Evolutionary conservation across 1,140 invertebrate genomes (phyloP).

Genomic region (Bombus soroeensis): DNA sequence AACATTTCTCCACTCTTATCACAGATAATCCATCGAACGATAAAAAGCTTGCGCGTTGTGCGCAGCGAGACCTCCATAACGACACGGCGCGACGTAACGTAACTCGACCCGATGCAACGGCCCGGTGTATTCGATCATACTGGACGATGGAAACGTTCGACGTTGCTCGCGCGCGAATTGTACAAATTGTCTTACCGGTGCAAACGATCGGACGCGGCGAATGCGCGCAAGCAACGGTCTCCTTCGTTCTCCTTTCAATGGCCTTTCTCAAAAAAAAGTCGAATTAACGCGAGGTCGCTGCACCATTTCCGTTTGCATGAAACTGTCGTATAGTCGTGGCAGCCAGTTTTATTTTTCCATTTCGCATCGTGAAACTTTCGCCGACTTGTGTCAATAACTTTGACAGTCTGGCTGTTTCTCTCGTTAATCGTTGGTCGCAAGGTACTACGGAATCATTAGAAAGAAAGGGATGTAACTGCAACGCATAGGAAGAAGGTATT

Average conservation of each 20-base stretch:
- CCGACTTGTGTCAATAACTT: background rate
- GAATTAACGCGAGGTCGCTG: background rate
- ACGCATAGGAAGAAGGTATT: slow-evolving; percentile 38
- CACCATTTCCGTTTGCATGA: background rate
- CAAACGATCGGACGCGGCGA: background rate
- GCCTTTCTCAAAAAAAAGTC: background rate
- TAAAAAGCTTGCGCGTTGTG: background rate
- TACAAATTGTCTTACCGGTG: background rate
- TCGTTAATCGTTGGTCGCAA: slow-evolving; percentile 6
- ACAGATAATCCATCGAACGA: slow-evolving; percentile 27
- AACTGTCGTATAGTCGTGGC: background rate
- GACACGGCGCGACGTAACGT: too few species aligned
- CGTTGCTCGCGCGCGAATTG: background rate
- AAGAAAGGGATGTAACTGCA: too few species aligned
- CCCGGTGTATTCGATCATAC: too few species aligned
- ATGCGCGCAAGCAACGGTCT: too few species aligned
- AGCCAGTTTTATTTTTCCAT: background rate
- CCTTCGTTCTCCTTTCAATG: background rate
- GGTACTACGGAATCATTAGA: background rate
- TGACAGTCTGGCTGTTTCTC: background rate
- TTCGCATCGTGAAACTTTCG: background rate
- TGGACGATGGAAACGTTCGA: too few species aligned
- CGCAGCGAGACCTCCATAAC: background rate
- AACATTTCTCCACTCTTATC: slow-evolving; percentile 26
- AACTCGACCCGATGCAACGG: too few species aligned